These are phyloP conservation scores for Hylyphantes graminicola DNA, from an alignment of 1,140 invertebrate genomes.

Conservation along the genomic window DNA sequence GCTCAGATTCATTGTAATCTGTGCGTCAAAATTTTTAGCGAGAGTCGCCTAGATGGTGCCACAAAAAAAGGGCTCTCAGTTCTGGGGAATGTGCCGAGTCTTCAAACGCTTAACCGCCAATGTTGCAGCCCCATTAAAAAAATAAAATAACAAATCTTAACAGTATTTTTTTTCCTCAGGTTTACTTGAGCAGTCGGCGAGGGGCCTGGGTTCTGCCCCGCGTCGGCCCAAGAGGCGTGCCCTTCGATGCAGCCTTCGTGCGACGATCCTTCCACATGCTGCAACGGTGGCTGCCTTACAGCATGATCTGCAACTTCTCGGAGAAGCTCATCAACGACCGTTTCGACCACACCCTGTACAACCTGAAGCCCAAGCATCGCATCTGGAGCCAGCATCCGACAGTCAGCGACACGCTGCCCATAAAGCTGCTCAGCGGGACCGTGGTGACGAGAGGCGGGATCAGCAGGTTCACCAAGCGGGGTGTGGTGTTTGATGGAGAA, in stretches of 20 bases:
- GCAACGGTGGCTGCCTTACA: slow-evolving; percentile 13
- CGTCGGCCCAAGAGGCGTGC: slow-evolving; percentile 27
- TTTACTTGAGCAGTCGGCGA: slow-evolving; percentile 49
- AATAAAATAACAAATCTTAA: too few relatives aligned
- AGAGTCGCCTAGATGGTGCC: too few relatives aligned
- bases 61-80: too few relatives aligned
- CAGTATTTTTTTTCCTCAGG: slow-evolving; percentile 20
- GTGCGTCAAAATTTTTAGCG: too few relatives aligned
- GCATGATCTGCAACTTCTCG: slow-evolving; percentile 15
- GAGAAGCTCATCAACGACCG: slow-evolving; percentile 60
- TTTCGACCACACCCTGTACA: slow-evolving; percentile 70
- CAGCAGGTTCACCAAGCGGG: slow-evolving; percentile 65
- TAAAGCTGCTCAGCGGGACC: slow-evolving; percentile 69
- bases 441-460: slow-evolving; percentile 68
- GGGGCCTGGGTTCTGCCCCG: slow-evolving; percentile 51
- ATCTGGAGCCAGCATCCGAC: slow-evolving; percentile 70
- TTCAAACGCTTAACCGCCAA: too few relatives aligned
- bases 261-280: slow-evolving; percentile 14
- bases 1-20: too few relatives aligned
- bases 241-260: slow-evolving; percentile 43
- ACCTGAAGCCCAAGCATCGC: slow-evolving; percentile 68
- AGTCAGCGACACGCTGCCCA: slow-evolving; percentile 71
- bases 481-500: slow-evolving; percentile 65
- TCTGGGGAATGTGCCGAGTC: too few relatives aligned
- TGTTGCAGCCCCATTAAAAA: too few relatives aligned